Evolutionary conservation across 2,888 invertebrate genomes (phyloP).

Genomic region (Clanis bilineata): DNA sequence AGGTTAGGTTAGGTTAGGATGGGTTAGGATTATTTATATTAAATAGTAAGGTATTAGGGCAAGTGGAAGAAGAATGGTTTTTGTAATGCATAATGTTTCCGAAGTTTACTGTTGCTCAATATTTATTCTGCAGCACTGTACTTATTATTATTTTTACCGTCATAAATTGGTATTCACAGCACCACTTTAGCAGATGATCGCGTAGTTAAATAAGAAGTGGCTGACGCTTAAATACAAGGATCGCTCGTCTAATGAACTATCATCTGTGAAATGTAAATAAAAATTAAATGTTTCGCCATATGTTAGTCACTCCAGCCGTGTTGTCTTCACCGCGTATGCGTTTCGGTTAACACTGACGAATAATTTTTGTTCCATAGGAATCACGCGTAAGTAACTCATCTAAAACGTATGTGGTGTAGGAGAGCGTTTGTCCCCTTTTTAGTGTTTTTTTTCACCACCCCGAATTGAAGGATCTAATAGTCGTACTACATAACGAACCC

Average conservation of each 20-base stretch:
- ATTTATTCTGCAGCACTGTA: too few relatives aligned
- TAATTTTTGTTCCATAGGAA: conserved; percentile 80
- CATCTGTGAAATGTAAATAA: neutral
- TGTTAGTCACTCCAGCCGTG: conserved; percentile 14
- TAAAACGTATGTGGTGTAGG: conserved; percentile 58
- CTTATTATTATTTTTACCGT: too few relatives aligned
- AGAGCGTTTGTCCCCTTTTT: conserved; percentile 63
- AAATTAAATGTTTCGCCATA: conserved; percentile 3
- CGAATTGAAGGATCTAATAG: conserved; percentile 25
- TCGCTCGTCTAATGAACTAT: neutral
- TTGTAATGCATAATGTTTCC: too few relatives aligned
- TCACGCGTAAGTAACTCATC: conserved; percentile 78
- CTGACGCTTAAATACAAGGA: neutral
- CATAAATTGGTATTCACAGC: too few relatives aligned
- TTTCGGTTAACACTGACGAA: conserved; percentile 61
- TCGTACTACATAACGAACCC: conserved; percentile 33
- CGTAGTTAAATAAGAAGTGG: neutral
- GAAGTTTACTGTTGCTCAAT: too few relatives aligned
- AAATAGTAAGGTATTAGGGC: neutral
- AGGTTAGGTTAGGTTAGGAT: conserved; percentile 7
- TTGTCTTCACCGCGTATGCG: conserved; percentile 35
- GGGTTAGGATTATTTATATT: conserved; percentile 1
- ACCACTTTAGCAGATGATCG: too few relatives aligned
- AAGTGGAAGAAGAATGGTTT: too few relatives aligned
- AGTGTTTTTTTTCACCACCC: conserved; percentile 42